Evolutionary conservation across 2,888 invertebrate genomes (phyloP).

Genomic region (Ceriagrion tenellum): DNA sequence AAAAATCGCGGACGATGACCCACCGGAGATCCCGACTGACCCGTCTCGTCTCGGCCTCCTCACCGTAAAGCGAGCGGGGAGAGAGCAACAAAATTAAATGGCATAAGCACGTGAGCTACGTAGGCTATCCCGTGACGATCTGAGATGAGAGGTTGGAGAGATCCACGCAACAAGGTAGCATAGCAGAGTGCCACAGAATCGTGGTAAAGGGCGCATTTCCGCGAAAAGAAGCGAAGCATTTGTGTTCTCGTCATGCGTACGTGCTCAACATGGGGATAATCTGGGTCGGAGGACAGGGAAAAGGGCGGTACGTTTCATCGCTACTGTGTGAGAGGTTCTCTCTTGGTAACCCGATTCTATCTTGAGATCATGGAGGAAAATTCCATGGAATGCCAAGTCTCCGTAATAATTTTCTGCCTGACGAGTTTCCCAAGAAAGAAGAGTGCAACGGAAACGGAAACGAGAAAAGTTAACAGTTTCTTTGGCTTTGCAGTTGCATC

Average conservation of each 20-base stretch:
- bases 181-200: not conserved
- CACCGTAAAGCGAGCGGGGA: not conserved
- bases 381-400: not conserved
- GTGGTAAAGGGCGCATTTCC: not conserved
- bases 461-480: too few species aligned
- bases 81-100: not conserved
- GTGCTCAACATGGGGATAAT: not conserved
- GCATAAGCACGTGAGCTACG: not conserved
- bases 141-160: not conserved
- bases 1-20: not conserved
- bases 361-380: not conserved
- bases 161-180: not conserved
- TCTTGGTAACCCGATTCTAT: not conserved
- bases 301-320: not conserved
- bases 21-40: not conserved
- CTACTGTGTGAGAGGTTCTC: not conserved
- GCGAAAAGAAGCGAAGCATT: not conserved
- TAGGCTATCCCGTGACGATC: not conserved
- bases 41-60: not conserved
- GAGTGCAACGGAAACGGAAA: not conserved
- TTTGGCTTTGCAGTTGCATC: too few species aligned
- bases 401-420: not conserved
- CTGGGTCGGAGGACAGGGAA: not conserved
- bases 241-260: not conserved
- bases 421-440: not conserved